Base-by-base conservation (phyloP, 2,113 vertebrate species). In the Vidua macroura region DNA sequence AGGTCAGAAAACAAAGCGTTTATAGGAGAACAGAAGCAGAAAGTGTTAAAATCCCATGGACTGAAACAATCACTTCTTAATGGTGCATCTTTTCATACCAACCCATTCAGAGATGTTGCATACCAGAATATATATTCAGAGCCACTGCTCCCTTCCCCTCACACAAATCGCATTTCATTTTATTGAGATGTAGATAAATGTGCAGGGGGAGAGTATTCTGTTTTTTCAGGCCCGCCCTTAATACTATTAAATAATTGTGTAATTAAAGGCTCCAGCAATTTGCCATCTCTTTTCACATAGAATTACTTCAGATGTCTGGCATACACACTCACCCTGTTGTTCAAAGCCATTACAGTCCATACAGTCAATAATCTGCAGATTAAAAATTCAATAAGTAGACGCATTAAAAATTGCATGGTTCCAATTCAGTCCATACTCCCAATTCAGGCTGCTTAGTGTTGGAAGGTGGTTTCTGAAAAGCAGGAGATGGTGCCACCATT, bases 301-400 rank as follows among this genome's bases (percentile, higher is more conserved):
- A 68, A 97, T 92, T 93, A 88, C 94, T 95, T 93, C 87, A 96
- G 92, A 95, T 97, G 90, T 81, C 81, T 89, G 53, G 92, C 94
- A 82, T 96, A 93, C 70, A 63, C 73, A 87, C n/a, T 96, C 90
- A 75, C 70, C 96, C 88, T 96, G 91, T 96, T 96, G 96, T 97
- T 97, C 96, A 95, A 96, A 96, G 95, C 95, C 94, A 96, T 94
- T 96, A 97, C 85, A 96, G 90, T 94, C 96, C 93, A 96, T 97
- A 94, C 94, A 96, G 96, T 98, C 89, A 87, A 97, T 98, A 97
- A 97, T 98, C 96, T 96, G 95, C 95, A 97, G 97, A 98, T 98
- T 97, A 98, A 98, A 98, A 98, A 98, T 97, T 96, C 96, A 98
- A 96, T 98, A 98, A 97, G 92, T 94, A 93, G 95, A 96, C 75